Conservation (phyloP, 2,797 vertebrate species). For the Esox lucius region DNA sequence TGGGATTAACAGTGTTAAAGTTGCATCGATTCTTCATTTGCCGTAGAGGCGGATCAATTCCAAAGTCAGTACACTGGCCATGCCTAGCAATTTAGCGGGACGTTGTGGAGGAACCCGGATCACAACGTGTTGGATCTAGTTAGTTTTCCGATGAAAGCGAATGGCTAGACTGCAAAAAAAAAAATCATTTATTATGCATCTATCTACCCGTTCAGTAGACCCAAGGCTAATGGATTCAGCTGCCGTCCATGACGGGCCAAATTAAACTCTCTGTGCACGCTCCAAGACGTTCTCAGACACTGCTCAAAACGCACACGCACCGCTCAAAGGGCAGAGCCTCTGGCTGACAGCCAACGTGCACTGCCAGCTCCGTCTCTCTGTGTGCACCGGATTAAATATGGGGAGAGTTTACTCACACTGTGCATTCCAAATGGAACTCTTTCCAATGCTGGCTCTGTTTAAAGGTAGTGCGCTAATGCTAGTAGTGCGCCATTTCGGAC, state of each 20-base stretch:
- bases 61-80: background rate
- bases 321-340: constrained; percentile 8
- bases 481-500: background rate
- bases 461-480: background rate
- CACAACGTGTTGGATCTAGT: background rate
- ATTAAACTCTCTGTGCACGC: constrained; percentile 2
- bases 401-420: background rate
- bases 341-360: background rate
- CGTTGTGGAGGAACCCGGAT: background rate
- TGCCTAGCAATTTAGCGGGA: background rate
- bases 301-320: background rate
- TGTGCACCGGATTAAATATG: background rate
- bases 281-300: background rate
- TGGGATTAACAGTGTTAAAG: background rate
- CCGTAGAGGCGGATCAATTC: background rate
- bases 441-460: background rate
- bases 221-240: constrained; percentile 3
- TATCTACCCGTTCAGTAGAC: background rate
- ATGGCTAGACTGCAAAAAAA: background rate
- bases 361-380: background rate
- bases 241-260: constrained; percentile 5
- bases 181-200: background rate
- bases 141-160: background rate
- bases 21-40: background rate
- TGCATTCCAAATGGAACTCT: background rate